Conservation (phyloP, 2,797 vertebrate genomes). For the Coccyzus lansbergi region DNA sequence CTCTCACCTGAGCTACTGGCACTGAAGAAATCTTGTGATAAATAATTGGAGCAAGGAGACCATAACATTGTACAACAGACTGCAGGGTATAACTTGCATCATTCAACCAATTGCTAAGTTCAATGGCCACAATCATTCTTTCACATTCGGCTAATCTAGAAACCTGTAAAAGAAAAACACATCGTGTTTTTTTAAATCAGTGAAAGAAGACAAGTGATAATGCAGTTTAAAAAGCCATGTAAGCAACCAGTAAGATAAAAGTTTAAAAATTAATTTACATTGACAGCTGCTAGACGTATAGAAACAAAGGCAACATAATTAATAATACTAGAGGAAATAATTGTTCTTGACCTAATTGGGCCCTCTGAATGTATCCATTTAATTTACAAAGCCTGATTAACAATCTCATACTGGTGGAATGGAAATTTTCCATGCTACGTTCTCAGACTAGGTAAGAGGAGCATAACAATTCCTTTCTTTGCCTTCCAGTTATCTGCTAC, state of each 20-base stretch:
- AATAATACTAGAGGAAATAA: not conserved
- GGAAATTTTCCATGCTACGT: not conserved
- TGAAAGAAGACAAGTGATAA: not conserved
- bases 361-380: not conserved
- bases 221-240: not conserved
- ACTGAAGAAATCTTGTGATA: conserved; percentile 88
- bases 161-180: conserved; percentile 77
- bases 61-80: conserved; percentile 88
- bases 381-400: not conserved
- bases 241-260: not conserved
- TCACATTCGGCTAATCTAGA: conserved; percentile 89
- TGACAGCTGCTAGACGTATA: not conserved
- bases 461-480: not conserved
- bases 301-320: not conserved
- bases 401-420: not conserved
- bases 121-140: conserved; percentile 86
- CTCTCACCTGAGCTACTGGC: conserved; percentile 85
- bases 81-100: conserved; percentile 83
- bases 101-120: conserved; percentile 87
- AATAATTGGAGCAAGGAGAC: conserved; percentile 89
- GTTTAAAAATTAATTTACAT: not conserved
- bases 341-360: not conserved
- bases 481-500: not conserved
- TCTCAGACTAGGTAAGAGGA: not conserved
- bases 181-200: not conserved